Conservation (phyloP, 1,140 invertebrate genomes). For the Oryzaephilus surinamensis region DNA sequence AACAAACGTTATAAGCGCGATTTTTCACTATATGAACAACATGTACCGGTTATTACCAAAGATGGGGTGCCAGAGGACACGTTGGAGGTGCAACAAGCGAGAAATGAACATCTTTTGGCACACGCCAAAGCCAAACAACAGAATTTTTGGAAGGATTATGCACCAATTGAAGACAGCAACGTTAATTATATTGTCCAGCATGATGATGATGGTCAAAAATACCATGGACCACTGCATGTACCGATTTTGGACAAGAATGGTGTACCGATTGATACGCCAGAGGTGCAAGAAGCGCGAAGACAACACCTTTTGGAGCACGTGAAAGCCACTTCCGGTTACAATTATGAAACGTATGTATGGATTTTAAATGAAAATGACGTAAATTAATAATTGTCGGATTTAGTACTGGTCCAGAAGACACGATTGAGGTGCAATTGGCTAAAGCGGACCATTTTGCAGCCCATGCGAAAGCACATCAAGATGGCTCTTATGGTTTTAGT, state of each 20-base stretch:
- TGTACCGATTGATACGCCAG: constrained; percentile 44
- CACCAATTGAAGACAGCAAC: neutral
- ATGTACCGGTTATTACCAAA: constrained; percentile 34
- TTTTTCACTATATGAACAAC: neutral
- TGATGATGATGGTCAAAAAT: constrained; percentile 4
- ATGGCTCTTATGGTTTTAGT: no score
- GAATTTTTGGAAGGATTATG: neutral
- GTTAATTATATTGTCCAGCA: constrained; percentile 3
- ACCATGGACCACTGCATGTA: constrained; percentile 15
- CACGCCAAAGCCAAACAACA: constrained; percentile 1
- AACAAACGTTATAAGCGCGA: constrained; percentile 2
- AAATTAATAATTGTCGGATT: no score
- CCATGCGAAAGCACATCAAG: no score
- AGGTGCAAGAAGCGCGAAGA: constrained; percentile 46
- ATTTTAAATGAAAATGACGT: no score
- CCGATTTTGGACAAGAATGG: constrained; percentile 39
- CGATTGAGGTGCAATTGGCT: no score
- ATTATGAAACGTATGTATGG: no score
- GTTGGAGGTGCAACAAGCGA: constrained; percentile 10
- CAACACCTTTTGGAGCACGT: constrained; percentile 39
- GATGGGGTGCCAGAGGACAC: constrained; percentile 31
- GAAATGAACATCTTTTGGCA: constrained; percentile 5
- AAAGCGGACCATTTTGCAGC: no score
- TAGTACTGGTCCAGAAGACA: no score
- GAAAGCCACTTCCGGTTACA: no score